These are phyloP conservation scores for Heterocephalus glaber DNA, from an alignment of 2,113 vertebrate genomes.

Conservation along the genomic window DNA sequence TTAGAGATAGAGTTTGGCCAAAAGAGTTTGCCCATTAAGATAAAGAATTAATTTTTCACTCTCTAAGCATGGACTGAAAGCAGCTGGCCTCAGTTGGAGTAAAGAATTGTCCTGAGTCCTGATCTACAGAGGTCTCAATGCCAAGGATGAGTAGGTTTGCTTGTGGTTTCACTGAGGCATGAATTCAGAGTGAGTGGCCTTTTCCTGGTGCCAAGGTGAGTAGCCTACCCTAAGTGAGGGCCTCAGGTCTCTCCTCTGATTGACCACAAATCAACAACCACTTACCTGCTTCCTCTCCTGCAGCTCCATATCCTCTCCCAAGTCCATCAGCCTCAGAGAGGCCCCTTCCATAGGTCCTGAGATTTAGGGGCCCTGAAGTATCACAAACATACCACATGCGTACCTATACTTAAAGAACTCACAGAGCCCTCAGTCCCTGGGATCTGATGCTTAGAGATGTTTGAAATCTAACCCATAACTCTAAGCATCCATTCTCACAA, in stretches of 20 bases:
- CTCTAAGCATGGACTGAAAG: not conserved
- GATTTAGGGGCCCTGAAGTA: not conserved
- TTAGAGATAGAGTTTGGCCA: not conserved
- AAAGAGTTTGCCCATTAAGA: not conserved
- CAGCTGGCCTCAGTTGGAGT: not conserved
- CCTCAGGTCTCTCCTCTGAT: not conserved
- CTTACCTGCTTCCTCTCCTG: not conserved
- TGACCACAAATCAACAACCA: not conserved
- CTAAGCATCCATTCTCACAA: not conserved
- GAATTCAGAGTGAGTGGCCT: not conserved
- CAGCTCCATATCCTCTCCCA: not conserved
- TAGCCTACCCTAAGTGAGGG: not conserved
- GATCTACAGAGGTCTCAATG: not conserved
- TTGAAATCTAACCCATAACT: not conserved
- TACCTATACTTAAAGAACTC: not conserved
- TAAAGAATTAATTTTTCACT: not conserved
- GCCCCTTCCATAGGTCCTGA: not conserved
- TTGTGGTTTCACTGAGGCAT: not conserved
- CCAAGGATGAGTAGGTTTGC: no score
- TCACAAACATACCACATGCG: not conserved
- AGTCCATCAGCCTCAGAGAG: not conserved
- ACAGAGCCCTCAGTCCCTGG: not conserved
- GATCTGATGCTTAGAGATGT: not conserved
- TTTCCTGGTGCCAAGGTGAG: not conserved
- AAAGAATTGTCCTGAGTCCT: not conserved